Evolutionary conservation across 2,113 vertebrate species (phyloP).

Genomic region (Gallinago paraguaiae): DNA sequence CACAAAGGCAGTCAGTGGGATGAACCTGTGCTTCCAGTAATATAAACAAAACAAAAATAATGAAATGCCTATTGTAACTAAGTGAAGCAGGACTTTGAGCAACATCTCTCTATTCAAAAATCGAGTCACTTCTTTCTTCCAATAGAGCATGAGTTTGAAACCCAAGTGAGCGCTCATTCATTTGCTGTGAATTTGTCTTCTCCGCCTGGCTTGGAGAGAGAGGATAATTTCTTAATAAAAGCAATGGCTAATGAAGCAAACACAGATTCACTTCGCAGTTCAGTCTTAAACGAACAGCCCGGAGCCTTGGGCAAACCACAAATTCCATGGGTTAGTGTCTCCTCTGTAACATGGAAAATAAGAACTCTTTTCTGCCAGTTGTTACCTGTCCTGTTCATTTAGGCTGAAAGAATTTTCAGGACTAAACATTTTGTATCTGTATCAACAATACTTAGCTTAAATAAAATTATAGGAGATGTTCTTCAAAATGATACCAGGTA

Average conservation of each 20-base stretch:
- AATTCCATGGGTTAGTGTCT: not conserved
- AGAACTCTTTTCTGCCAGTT: not conserved
- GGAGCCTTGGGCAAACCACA: not conserved
- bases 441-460: not conserved
- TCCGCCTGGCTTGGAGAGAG: not conserved
- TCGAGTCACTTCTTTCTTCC: conserved; percentile 20
- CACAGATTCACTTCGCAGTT: not conserved
- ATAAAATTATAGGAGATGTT: not conserved
- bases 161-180: not conserved
- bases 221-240: not conserved
- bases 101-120: not conserved
- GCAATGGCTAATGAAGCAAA: not conserved
- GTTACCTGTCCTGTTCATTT: not conserved
- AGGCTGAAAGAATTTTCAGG: not conserved
- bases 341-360: not conserved
- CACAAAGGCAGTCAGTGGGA: not conserved
- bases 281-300: not conserved
- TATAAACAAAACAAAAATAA: conserved; percentile 48
- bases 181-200: not conserved
- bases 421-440: not conserved
- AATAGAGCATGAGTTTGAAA: not conserved
- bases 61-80: conserved; percentile 44
- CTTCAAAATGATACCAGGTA: not conserved
- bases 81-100: not conserved
- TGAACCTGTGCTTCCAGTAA: conserved; percentile 28